These are phyloP conservation scores for Lasiurus cinereus DNA, from an alignment of 2,113 vertebrate genomes.

Conservation along the genomic window DNA sequence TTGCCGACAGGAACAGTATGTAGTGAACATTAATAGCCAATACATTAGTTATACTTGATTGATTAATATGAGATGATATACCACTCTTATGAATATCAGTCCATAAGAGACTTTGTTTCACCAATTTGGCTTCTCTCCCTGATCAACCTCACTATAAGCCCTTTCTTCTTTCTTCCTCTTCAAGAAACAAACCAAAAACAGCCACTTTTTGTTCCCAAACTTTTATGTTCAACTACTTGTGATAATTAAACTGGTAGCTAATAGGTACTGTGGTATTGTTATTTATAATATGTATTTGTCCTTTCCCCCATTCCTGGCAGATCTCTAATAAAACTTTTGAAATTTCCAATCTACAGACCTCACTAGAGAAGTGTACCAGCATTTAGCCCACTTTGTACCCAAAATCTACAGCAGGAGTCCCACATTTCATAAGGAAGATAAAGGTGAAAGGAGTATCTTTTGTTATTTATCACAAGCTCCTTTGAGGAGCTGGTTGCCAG, in stretches of 20 bases:
- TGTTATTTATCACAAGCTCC: not conserved
- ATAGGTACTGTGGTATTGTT: not conserved
- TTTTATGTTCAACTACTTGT: not conserved
- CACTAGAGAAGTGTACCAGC: no score
- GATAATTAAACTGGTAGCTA: not conserved
- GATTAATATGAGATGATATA: not conserved
- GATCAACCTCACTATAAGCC: not conserved
- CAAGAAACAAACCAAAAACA: slow-evolving; percentile 7
- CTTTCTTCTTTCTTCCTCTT: not conserved
- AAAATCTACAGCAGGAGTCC: no score
- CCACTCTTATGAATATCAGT: not conserved
- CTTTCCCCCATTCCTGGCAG: not conserved
- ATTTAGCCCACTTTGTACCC: no score
- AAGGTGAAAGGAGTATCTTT: not conserved
- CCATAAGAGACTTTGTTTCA: not conserved
- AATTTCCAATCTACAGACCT: no score
- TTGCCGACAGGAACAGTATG: not conserved
- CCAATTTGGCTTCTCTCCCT: slow-evolving; percentile 15
- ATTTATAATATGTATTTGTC: slow-evolving; percentile 4
- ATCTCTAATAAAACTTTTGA: slow-evolving; percentile 1
- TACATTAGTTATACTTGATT: not conserved
- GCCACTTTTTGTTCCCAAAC: not conserved
- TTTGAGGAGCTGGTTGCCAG: not conserved
- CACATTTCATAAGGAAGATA: not conserved
- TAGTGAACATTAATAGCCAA: not conserved